Evolutionary conservation across 2,888 invertebrate species (phyloP).

Genomic region (Epirrhoe alternata): DNA sequence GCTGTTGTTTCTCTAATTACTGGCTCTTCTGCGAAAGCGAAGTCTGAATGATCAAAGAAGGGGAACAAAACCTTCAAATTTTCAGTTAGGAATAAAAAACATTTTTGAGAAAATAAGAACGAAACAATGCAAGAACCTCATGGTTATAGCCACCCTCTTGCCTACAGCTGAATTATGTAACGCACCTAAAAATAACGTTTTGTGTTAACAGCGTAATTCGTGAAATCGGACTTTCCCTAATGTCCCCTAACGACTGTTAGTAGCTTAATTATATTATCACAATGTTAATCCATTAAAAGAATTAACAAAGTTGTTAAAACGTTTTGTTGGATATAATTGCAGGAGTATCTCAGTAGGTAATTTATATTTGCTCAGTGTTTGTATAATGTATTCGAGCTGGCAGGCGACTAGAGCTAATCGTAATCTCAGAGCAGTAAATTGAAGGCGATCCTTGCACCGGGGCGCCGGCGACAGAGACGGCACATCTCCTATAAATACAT

Average conservation of each 20-base stretch:
- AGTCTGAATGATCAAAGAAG: slow-evolving; percentile 4
- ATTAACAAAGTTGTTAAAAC: slow-evolving; percentile 61
- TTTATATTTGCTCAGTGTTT: slow-evolving; percentile 48
- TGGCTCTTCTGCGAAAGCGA: slow-evolving; percentile 3
- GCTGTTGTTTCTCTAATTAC: slow-evolving; percentile 40
- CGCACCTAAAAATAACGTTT: slow-evolving; percentile 41
- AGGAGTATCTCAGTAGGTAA: slow-evolving; percentile 44
- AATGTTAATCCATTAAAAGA: slow-evolving; percentile 67
- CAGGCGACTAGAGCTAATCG: slow-evolving; percentile 62
- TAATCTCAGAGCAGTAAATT: slow-evolving; percentile 70
- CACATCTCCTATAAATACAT: slow-evolving; percentile 80
- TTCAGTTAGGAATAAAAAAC: neutral
- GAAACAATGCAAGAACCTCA: slow-evolving; percentile 1
- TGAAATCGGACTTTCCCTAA: slow-evolving; percentile 47
- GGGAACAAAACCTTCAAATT: neutral
- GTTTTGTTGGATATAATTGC: slow-evolving; percentile 44
- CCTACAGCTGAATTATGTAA: slow-evolving; percentile 29
- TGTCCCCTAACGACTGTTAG: slow-evolving; percentile 58
- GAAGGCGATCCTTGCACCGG: slow-evolving; percentile 69
- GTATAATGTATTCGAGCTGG: slow-evolving; percentile 36
- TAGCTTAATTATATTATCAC: slow-evolving; percentile 66
- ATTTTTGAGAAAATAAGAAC: slow-evolving; percentile 3
- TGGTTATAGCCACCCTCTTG: neutral
- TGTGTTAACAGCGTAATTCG: slow-evolving; percentile 41
- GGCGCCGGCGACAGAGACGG: slow-evolving; percentile 64